Conservation (phyloP, 2,113 vertebrate genomes). For the Gallinago jamesoni region DNA sequence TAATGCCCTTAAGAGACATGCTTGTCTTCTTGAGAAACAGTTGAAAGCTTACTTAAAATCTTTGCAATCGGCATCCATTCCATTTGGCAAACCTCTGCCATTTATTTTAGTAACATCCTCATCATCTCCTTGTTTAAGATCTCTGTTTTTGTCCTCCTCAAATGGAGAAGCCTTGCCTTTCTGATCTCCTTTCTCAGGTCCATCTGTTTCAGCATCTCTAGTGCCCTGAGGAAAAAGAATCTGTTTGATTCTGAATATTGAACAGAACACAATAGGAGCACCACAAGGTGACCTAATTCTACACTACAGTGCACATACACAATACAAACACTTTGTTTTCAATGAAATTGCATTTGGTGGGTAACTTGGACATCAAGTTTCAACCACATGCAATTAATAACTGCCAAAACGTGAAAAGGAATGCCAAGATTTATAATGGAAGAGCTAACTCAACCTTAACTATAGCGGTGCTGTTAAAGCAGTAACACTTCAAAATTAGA, state of each 20-base stretch:
- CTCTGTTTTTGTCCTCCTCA: conserved; percentile 95
- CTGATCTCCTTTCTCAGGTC: conserved; percentile 89
- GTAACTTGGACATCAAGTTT: conserved; percentile 60
- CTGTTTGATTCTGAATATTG: conserved; percentile 77
- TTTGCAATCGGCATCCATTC: conserved; percentile 98
- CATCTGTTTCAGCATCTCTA: conserved; percentile 91
- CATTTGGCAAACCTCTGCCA: conserved; percentile 93
- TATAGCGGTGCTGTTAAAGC: conserved; percentile 69
- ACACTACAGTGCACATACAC: conserved; percentile 64
- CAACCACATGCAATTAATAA: conserved; percentile 66
- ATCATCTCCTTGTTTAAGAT: conserved; percentile 92
- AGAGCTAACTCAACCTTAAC: conserved; percentile 76
- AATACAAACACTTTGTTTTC: conserved; percentile 61
- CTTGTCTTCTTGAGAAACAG: conserved; percentile 69
- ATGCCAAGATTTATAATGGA: conserved; percentile 73
- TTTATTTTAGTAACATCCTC: conserved; percentile 90
- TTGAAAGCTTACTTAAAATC: conserved; percentile 95
- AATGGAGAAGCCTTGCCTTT: conserved; percentile 93
- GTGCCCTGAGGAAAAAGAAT: conserved; percentile 86
- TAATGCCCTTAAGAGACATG: conserved; percentile 68
- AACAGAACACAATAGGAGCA: conserved; percentile 73
- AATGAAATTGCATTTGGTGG: conserved; percentile 55
- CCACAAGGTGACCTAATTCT: conserved; percentile 72
- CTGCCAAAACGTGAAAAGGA: conserved; percentile 57
- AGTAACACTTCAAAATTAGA: conserved; percentile 46